Evolutionary conservation across 2,113 vertebrate species (phyloP).

Genomic region (Syrrhaptes paradoxus): DNA sequence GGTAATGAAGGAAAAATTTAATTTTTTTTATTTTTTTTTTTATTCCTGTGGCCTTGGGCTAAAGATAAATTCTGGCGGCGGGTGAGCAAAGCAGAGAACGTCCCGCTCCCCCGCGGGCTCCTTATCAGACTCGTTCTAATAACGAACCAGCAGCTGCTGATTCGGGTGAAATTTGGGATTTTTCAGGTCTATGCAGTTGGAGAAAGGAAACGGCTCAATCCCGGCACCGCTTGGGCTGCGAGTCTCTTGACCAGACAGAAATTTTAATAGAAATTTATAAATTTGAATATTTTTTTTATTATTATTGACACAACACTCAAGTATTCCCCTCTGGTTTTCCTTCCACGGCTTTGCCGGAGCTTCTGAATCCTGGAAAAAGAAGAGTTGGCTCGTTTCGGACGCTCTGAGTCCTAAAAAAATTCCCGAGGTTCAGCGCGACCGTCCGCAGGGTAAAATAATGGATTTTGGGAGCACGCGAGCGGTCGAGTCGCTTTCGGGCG

Average conservation of each 20-base stretch:
- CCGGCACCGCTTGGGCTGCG: too few species aligned
- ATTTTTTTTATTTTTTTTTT: background rate
- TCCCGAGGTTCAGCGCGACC: fast-evolving
- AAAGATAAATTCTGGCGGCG: background rate
- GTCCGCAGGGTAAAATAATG: too few species aligned
- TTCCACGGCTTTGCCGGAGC: background rate
- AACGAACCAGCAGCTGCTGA: background rate
- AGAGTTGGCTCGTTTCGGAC: background rate
- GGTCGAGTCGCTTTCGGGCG: too few species aligned
- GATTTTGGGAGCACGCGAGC: too few species aligned
- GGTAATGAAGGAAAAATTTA: too few species aligned
- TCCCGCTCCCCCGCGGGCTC: background rate
- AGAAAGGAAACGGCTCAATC: background rate
- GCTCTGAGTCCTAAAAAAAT: too few species aligned
- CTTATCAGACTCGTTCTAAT: background rate
- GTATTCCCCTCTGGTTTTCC: background rate
- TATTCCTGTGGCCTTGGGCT: fast-evolving
- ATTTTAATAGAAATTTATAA: background rate
- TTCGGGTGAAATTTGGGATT: background rate
- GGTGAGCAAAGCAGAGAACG: background rate
- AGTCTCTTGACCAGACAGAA: background rate
- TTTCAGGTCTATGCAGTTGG: background rate
- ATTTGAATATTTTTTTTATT: too few species aligned
- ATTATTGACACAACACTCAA: too few species aligned
- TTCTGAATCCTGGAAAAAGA: background rate